A percentile compares a stretch with the other conserved stretches of the same genome.
Evolutionary conservation across 2,888 invertebrate genomes (phyloP).

Genomic region (Phyllotreta striolata): DNA sequence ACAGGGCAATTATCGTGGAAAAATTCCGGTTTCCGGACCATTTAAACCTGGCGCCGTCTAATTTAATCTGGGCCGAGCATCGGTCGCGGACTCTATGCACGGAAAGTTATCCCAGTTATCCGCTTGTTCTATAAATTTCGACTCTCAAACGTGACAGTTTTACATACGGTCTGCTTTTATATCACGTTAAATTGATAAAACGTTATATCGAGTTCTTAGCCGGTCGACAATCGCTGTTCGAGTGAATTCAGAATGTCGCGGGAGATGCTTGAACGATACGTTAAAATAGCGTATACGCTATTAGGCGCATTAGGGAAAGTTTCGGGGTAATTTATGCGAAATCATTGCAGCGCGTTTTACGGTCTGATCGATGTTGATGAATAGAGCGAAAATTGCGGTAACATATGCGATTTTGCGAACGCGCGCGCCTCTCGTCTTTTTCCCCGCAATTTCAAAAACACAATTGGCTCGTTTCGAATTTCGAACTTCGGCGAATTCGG

Average conservation of each 20-base stretch:
- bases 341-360: slow-evolving; percentile 29
- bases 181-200: slow-evolving; percentile 52
- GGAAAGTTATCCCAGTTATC: slow-evolving; percentile 59
- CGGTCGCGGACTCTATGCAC: slow-evolving; percentile 51
- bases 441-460: slow-evolving; percentile 7
- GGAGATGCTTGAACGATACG: too few relatives aligned
- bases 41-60: slow-evolving; percentile 55
- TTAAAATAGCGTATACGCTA: too few relatives aligned
- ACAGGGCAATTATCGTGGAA: slow-evolving; percentile 27
- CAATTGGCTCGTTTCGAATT: slow-evolving; percentile 5
- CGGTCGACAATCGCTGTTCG: too few relatives aligned
- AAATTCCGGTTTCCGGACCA: slow-evolving; percentile 40
- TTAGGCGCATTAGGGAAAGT: too few relatives aligned
- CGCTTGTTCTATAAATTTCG: slow-evolving; percentile 60
- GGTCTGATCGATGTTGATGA: slow-evolving; percentile 28
- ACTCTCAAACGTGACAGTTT: slow-evolving; percentile 58
- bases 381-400: slow-evolving; percentile 33
- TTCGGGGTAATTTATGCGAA: slow-evolving; percentile 34
- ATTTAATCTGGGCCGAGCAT: slow-evolving; percentile 54
- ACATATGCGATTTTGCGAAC: slow-evolving; percentile 24
- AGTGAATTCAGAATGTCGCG: too few relatives aligned
- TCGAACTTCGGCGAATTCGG: background rate
- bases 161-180: slow-evolving; percentile 57
- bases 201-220: slow-evolving; percentile 26
- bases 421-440: slow-evolving; percentile 6